These are phyloP conservation scores for Premnoplex brunnescens DNA, from an alignment of 2,797 vertebrate genomes.

Conservation along the genomic window DNA sequence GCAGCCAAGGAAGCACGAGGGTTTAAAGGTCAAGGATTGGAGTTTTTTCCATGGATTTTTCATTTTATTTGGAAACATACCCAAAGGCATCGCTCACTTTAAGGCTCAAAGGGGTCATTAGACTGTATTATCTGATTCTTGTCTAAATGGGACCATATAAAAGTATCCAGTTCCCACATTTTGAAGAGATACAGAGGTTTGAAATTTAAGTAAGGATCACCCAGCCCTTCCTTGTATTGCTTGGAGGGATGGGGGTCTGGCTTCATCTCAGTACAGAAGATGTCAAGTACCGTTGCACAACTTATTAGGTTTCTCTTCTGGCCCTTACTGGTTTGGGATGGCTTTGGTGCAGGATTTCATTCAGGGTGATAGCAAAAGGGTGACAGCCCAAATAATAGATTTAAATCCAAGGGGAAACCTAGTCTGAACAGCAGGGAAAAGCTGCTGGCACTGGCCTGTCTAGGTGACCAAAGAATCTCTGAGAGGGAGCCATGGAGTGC, in stretches of 20 bases:
- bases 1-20: background rate
- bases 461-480: too few relatives aligned
- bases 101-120: background rate
- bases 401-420: background rate
- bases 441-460: background rate
- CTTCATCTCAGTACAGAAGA: background rate
- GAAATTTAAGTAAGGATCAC: background rate
- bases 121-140: background rate
- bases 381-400: background rate
- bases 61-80: background rate
- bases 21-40: background rate
- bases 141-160: background rate
- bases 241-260: background rate
- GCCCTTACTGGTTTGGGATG: background rate
- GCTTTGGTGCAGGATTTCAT: background rate
- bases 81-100: background rate
- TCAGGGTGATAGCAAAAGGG: too few relatives aligned
- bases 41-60: background rate
- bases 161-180: background rate
- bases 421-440: background rate
- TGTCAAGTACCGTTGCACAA: background rate
- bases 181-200: background rate
- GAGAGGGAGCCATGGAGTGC: background rate
- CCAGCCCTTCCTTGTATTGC: background rate
- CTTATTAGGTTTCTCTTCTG: background rate